Conservation (phyloP, 2,797 vertebrate species). For the Betta splendens region DNA sequence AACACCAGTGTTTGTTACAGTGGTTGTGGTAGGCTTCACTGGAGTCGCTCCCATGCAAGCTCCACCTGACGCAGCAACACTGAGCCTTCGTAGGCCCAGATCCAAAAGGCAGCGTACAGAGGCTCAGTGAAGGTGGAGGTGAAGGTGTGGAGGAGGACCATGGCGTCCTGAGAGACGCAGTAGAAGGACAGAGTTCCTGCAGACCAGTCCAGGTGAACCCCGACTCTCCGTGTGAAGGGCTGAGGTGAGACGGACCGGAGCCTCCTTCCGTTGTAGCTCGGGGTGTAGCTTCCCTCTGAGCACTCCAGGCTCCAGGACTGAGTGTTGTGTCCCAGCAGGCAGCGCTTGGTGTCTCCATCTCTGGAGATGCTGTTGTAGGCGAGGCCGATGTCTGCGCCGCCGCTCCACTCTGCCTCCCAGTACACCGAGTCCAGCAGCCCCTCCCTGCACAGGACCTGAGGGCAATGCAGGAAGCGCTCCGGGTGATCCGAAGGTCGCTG, state of each 20-base stretch:
- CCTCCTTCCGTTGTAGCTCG: constrained; percentile 48
- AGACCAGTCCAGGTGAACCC: constrained; percentile 60
- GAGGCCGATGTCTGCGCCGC: constrained; percentile 61
- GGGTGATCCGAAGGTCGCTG: constrained; percentile 7
- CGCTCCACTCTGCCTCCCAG: constrained; percentile 70
- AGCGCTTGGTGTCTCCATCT: constrained; percentile 11
- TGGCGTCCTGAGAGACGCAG: constrained; percentile 48
- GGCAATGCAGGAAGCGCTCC: constrained; percentile 55
- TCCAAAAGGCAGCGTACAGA: constrained; percentile 68
- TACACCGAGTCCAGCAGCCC: constrained; percentile 62
- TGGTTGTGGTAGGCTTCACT: no score
- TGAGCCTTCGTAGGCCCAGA: constrained; percentile 51
- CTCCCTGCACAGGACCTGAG: constrained; percentile 72
- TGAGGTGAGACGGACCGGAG: constrained; percentile 20
- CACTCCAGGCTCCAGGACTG: constrained; percentile 74
- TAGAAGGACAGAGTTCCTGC: constrained; percentile 64
- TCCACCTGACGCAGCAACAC: constrained; percentile 60
- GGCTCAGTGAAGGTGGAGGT: constrained; percentile 58
- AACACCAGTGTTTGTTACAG: no score
- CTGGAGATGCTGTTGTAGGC: constrained; percentile 63
- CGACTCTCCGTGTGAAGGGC: constrained; percentile 60
- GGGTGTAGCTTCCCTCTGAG: constrained; percentile 50
- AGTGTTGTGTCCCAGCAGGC: constrained; percentile 64
- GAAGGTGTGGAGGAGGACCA: constrained; percentile 72
- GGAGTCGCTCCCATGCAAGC: constrained; percentile 55